Evolutionary conservation across 2,888 invertebrate genomes (phyloP), one percentile per base, ranked within the genome.

Genomic region (Agelastica alni): DNA sequence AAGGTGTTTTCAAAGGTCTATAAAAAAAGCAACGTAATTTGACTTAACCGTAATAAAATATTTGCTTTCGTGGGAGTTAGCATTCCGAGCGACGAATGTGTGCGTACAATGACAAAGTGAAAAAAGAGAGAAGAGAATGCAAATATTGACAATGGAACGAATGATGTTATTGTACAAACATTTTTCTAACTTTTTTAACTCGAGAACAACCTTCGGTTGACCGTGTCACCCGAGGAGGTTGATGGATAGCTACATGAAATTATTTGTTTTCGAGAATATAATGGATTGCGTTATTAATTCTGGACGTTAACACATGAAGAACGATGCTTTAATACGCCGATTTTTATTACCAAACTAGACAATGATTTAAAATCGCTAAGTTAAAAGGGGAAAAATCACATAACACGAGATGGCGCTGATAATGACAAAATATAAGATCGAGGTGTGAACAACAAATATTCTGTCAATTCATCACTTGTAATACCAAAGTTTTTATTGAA

Each of bases 21-120:
- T n/a, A n/a, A n/a, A n/a, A n/a, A n/a, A n/a, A n/a, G n/a, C n/a
- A n/a, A n/a, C n/a, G n/a, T n/a, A n/a, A n/a, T n/a, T n/a, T n/a
- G n/a, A n/a, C 42, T 42, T 26, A 26, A 42, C 42, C 26, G 26
- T 20, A 42, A 42, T 42, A 20, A 28, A 26, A 26, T 42, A 16
- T 42, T 42, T 42, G 13, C 22, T 6, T 26, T 13, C 26, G 42
- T 28, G 22, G 42, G 28, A 13, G 42, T 39, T 42, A 42, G 26
- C 42, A 26, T 28, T 5, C 3, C 18, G 13, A 10, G n/a, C n/a
- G n/a, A n/a, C n/a, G n/a, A 36, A 36, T 9, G 34, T 36, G 7
- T 36, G n/a, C n/a, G n/a, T n/a, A n/a, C n/a, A n/a, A n/a, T n/a
- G n/a, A 36, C 14, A 12, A 5, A 31, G 31, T 31, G 10, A 31